phyloP scores from a whole-genome alignment of 2,113 vertebrate species.

The Isurus oxyrinchus region DNA sequence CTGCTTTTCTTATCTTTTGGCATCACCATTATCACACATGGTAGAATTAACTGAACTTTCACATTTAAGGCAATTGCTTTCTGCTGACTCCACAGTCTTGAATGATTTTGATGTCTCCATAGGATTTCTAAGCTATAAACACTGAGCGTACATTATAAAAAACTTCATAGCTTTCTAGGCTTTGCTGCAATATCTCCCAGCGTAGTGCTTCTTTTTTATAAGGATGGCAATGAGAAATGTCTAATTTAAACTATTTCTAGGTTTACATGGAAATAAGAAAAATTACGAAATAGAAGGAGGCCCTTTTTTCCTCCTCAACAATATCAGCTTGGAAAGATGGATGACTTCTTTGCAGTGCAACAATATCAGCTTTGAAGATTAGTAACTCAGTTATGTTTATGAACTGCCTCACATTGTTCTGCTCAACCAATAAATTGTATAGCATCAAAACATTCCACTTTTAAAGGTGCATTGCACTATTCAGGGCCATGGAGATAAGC shows the following conservation, averaged over 20 bases:
- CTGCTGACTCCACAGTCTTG: not conserved
- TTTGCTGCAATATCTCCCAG: not conserved
- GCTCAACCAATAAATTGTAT: not conserved
- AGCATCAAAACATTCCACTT: not conserved
- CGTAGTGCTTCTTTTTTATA: not conserved
- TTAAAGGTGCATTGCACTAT: not conserved
- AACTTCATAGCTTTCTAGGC: not conserved
- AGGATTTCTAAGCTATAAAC: not conserved
- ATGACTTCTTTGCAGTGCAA: not conserved
- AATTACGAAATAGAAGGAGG: not conserved
- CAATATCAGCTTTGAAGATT: not conserved
- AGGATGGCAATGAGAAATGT: not conserved
- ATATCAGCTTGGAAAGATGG: not conserved
- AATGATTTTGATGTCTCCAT: not conserved
- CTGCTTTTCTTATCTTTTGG: not conserved
- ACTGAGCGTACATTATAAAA: not conserved
- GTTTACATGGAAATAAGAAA: not conserved
- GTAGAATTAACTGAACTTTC: conserved; percentile 3
- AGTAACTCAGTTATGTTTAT: not conserved
- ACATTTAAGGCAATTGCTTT: not conserved
- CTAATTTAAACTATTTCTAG: not conserved
- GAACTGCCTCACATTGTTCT: not conserved
- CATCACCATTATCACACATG: not conserved
- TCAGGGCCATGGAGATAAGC: not conserved
- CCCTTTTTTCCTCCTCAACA: not conserved